Percentiles rank a stretch among this genome's conserved stretches.
These are phyloP conservation scores for Chaetodon auriga DNA, from an alignment of 2,113 vertebrate genomes.

Conservation along the genomic window DNA sequence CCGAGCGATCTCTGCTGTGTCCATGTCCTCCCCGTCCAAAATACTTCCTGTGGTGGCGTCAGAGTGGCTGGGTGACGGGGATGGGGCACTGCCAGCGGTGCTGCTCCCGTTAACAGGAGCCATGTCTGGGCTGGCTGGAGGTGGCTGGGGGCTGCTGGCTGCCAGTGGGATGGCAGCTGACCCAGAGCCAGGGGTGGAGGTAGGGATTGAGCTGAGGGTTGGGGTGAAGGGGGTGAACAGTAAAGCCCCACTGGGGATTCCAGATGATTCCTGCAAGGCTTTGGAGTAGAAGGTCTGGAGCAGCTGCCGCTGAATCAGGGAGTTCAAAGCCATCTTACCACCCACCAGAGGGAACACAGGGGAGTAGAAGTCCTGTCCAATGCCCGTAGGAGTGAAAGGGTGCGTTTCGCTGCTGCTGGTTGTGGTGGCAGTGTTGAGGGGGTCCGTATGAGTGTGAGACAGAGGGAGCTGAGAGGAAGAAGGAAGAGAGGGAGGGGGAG, in stretches of 20 bases:
- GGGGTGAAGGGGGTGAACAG: conserved; percentile 90
- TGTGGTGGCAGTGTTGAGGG: conserved; percentile 86
- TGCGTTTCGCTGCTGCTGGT: conserved; percentile 94
- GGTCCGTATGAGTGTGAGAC: conserved; percentile 74
- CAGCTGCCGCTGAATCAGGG: conserved; percentile 97
- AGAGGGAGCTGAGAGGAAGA: conserved; percentile 78
- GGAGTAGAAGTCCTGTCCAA: conserved; percentile 97
- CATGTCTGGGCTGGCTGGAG: conserved; percentile 87
- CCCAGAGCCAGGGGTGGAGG: conserved; percentile 86
- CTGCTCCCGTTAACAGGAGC: conserved; percentile 87
- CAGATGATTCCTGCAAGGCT: conserved; percentile 92
- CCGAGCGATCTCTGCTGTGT: conserved; percentile 95
- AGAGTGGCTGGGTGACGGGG: conserved; percentile 92
- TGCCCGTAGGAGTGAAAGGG: conserved; percentile 95
- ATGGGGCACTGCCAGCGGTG: conserved; percentile 90
- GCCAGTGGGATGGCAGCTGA: conserved; percentile 95
- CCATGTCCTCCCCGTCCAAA: conserved; percentile 95
- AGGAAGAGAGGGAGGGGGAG: conserved; percentile 81
- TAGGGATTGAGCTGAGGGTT: conserved; percentile 79
- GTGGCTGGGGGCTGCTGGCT: conserved; percentile 90
- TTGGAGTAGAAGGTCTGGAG: conserved; percentile 99
- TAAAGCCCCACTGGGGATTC: conserved; percentile 89
- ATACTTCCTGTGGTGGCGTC: conserved; percentile 87
- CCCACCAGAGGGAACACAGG: conserved; percentile 94
- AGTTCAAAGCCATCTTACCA: conserved; percentile 98